Percentiles rank a stretch among this genome's conserved stretches.
phyloP scores from a whole-genome alignment of 2,888 invertebrate genomes.

The Sarcophaga caerulescens region DNA sequence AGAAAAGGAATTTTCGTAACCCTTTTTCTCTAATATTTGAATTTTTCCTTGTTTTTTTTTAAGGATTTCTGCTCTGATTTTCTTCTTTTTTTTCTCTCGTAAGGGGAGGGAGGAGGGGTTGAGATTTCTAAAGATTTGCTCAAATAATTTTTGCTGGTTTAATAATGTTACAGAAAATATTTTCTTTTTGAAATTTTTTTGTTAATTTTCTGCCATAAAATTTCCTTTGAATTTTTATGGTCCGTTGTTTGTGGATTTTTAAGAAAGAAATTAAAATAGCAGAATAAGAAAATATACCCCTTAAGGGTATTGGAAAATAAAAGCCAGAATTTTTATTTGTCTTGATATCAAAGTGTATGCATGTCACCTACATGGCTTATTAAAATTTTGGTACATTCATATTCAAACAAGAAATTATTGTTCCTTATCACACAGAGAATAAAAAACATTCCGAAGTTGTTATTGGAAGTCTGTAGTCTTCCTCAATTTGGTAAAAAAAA shows the following conservation, averaged over 20 bases:
- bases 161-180: conserved; percentile 31
- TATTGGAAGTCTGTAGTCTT: too few species aligned
- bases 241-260: not conserved
- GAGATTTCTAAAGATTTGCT: conserved; percentile 43
- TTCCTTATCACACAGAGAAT: not conserved
- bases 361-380: conserved; percentile 23
- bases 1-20: not conserved
- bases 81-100: not conserved
- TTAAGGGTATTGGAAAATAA: conserved; percentile 5
- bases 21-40: not conserved
- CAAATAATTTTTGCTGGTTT: conserved; percentile 44
- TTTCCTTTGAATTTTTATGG: conserved; percentile 12
- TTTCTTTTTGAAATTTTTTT: not conserved
- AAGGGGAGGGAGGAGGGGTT: not conserved
- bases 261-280: conserved; percentile 7
- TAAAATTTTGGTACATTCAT: conserved; percentile 8
- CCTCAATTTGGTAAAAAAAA: too few species aligned
- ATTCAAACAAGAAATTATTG: not conserved
- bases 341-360: not conserved
- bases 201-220: not conserved
- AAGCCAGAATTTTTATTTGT: not conserved
- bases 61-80: conserved; percentile 1
- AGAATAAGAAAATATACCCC: not conserved
- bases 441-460: too few species aligned
- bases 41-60: not conserved